phyloP scores from a whole-genome alignment of 2,113 vertebrate genomes.

The Boulengeromyrus knoepffleri region DNA sequence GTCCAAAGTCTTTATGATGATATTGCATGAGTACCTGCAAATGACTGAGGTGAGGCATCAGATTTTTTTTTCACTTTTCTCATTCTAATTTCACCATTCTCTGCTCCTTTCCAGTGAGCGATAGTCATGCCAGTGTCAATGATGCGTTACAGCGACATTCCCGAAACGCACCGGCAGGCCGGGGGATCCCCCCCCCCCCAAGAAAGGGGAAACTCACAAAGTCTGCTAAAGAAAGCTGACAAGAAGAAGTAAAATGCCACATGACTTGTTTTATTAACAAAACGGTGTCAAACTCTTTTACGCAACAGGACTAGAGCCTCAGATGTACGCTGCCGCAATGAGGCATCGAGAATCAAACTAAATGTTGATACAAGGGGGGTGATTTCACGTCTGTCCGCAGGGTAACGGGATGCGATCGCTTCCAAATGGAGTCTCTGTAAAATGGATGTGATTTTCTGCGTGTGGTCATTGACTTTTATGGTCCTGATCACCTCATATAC shows the following conservation, averaged over 20 bases:
- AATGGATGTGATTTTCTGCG: constrained; percentile 78
- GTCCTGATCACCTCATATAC: constrained; percentile 93
- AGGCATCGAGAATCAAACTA: constrained; percentile 47
- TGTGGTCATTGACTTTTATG: constrained; percentile 90
- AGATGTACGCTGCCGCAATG: constrained; percentile 22
- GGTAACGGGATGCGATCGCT: constrained; percentile 69
- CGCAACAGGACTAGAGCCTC: not conserved
- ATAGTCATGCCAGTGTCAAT: not conserved
- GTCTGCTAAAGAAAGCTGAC: not conserved
- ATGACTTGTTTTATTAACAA: not conserved
- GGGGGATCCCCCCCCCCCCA: not conserved
- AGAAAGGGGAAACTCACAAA: not conserved
- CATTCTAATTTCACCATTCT: not conserved
- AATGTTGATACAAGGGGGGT: constrained; percentile 61
- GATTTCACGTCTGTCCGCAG: constrained; percentile 59
- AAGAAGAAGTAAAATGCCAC: not conserved
- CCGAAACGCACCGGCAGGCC: not conserved
- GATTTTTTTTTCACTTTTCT: not conserved
- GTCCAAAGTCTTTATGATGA: not conserved
- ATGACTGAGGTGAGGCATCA: not conserved
- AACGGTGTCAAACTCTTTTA: not conserved
- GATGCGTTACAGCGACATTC: not conserved
- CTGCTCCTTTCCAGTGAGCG: not conserved
- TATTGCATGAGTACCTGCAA: not conserved
- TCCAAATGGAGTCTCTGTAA: constrained; percentile 66